These are phyloP conservation scores for Chrysotoxum bicinctum DNA, from an alignment of 2,888 invertebrate genomes.

Conservation along the genomic window DNA sequence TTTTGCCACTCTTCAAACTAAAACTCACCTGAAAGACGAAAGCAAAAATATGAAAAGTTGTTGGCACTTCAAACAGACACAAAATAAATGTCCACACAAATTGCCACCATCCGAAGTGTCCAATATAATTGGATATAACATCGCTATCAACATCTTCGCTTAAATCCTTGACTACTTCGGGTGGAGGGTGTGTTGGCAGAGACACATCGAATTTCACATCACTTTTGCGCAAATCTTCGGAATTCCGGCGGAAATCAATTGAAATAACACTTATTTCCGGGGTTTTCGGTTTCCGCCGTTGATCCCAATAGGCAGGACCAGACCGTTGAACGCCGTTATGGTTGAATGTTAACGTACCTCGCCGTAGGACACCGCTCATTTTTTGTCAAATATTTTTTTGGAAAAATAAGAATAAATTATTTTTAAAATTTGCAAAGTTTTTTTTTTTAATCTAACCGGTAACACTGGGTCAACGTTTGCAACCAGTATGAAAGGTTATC, in stretches of 20 bases:
- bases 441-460: conserved; percentile 3
- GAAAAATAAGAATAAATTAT: background rate
- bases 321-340: conserved; percentile 59
- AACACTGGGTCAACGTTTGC: conserved; percentile 48
- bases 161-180: conserved; percentile 72
- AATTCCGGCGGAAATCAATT: conserved; percentile 79
- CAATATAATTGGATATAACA: conserved; percentile 83
- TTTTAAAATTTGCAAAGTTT: background rate
- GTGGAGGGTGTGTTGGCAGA: background rate
- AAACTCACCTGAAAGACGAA: conserved; percentile 83
- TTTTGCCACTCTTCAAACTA: background rate
- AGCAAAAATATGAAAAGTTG: conserved; percentile 85
- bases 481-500: conserved; percentile 55
- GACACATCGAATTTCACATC: conserved; percentile 2
- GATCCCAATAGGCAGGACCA: conserved; percentile 48
- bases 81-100: conserved; percentile 84
- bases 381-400: conserved; percentile 24
- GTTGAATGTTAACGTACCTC: conserved; percentile 79
- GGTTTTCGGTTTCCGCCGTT: conserved; percentile 76
- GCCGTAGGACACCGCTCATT: conserved; percentile 80
- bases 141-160: conserved; percentile 81
- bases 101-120: conserved; percentile 85
- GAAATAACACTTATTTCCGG: conserved; percentile 80
- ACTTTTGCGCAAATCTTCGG: conserved; percentile 79
- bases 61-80: conserved; percentile 84